Percentiles rank a stretch among this genome's conserved stretches.
phyloP scores from a whole-genome alignment of 2,888 invertebrate genomes.

The Bhutanitis thaidina region DNA sequence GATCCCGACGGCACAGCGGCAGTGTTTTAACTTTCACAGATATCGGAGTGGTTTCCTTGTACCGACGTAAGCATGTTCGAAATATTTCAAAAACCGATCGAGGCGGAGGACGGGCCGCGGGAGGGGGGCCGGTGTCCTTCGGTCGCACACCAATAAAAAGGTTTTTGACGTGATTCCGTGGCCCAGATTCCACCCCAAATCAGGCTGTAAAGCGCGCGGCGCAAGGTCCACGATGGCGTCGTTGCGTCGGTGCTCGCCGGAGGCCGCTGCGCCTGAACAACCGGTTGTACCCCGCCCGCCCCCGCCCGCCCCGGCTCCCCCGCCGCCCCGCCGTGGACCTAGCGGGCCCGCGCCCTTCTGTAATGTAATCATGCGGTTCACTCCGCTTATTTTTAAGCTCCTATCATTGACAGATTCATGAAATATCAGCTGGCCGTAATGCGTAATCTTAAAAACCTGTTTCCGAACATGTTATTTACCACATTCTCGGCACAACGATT shows the following conservation, averaged over 20 bases:
- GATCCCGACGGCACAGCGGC: neutral
- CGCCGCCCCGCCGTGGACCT: slow-evolving; percentile 1
- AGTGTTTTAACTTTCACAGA: slow-evolving; percentile 23
- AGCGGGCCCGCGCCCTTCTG: slow-evolving; percentile 16
- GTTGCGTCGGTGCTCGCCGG: slow-evolving; percentile 12
- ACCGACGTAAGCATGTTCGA: slow-evolving; percentile 30
- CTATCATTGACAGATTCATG: slow-evolving; percentile 18
- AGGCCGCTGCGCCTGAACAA: slow-evolving; percentile 29
- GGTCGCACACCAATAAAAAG: slow-evolving; percentile 49
- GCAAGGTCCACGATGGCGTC: slow-evolving; percentile 31
- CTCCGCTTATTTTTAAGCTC: slow-evolving; percentile 23
- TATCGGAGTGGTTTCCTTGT: slow-evolving; percentile 22
- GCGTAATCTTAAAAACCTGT: neutral
- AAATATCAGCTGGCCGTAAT: neutral
- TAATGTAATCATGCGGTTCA: slow-evolving; percentile 43
- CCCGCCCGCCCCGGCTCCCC: slow-evolving; percentile 23
- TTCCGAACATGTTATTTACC: neutral
- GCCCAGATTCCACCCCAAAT: slow-evolving; percentile 16
- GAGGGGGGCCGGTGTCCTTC: slow-evolving; percentile 40
- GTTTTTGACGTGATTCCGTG: slow-evolving; percentile 44
- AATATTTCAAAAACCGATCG: slow-evolving; percentile 24
- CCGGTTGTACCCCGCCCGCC: slow-evolving; percentile 38
- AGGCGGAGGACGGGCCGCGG: slow-evolving; percentile 14
- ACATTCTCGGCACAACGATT: neutral
- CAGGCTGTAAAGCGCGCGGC: slow-evolving; percentile 26